Evolutionary conservation across 1,140 invertebrate genomes (phyloP), one percentile per base, ranked within the genome.

Genomic region (Drosophila kurseongensis): DNA sequence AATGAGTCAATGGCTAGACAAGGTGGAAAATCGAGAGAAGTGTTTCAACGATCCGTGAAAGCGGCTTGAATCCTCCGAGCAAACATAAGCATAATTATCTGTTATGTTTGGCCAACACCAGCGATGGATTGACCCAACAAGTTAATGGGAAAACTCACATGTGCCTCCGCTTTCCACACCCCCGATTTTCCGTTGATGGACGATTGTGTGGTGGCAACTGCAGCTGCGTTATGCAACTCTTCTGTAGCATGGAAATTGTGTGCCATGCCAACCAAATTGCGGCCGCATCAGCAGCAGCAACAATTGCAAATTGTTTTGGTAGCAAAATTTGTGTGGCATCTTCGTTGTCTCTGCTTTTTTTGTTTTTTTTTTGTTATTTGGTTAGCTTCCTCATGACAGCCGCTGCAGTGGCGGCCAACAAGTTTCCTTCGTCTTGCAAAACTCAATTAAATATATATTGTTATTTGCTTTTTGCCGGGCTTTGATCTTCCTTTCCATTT

Each of bases 301-400:
- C 83, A 86, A 88, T 86, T 72, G 84, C 83, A 86, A 82, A 86
- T 86, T 86, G 82, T 88, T 67, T 83, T 74, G 72, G 62, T 82
- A 85, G 62, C 80, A 85, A 76, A 82, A 29, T 77, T 72, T 76
- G 71, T 76, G 59, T 79, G 47, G 79, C 56, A 56, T 59, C 50
- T 48, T 71, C 61, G 27, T 59, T 41, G 52, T 36, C 65, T 59
- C 40, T 41, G 23, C 14, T 9, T 41, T 52, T 16, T 55, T 41
- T n/a, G n/a, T n/a, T 18, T 44, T 27, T 13, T 27, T 48, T 29
- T 27, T 51, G 44, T 41, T 56, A 27, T 51, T 59, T 29, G 35
- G 18, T 12, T 41, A 35, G 67, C 67, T 68, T 57, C 68, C 68
- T 57, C 51, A 32, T 50, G 66, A 36, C 38, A 14, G 38, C 51